A percentile compares a stretch with the other conserved stretches of the same genome.
Conservation (phyloP, 2,797 vertebrate species). For the Myotis daubentonii region DNA sequence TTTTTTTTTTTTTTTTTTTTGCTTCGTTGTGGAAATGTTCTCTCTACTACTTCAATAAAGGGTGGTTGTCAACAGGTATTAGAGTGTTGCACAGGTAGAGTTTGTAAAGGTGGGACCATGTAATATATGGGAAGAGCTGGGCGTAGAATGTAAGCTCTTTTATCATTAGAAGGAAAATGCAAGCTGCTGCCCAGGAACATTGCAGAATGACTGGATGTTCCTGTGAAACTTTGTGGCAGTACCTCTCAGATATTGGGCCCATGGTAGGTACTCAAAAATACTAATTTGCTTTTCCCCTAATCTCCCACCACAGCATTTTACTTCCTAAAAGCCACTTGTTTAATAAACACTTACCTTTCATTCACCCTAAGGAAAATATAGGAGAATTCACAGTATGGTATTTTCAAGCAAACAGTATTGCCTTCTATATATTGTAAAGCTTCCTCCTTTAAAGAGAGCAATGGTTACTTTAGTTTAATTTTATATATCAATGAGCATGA, state of each 20-base stretch:
- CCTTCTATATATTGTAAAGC: neutral
- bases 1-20: neutral
- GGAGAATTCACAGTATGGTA: neutral
- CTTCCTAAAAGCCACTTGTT: constrained; percentile 15
- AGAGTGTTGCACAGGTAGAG: neutral
- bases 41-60: neutral
- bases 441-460: constrained; percentile 33
- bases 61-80: neutral
- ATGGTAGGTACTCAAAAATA: neutral
- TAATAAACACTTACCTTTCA: constrained; percentile 33
- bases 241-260: neutral
- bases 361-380: constrained; percentile 30
- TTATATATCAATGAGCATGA: neutral
- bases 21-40: neutral
- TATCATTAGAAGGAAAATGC: neutral
- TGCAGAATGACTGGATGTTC: neutral
- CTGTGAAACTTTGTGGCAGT: neutral
- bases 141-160: neutral
- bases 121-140: fast-evolving
- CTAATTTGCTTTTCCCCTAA: neutral
- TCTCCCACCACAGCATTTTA: neutral
- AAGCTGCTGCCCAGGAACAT: neutral
- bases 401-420: constrained; percentile 39
- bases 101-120: neutral
- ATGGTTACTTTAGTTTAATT: constrained; percentile 53